A percentile compares a stretch with the other conserved stretches of the same genome.
phyloP scores from a whole-genome alignment of 2,113 vertebrate genomes.

The Ursus arctos region DNA sequence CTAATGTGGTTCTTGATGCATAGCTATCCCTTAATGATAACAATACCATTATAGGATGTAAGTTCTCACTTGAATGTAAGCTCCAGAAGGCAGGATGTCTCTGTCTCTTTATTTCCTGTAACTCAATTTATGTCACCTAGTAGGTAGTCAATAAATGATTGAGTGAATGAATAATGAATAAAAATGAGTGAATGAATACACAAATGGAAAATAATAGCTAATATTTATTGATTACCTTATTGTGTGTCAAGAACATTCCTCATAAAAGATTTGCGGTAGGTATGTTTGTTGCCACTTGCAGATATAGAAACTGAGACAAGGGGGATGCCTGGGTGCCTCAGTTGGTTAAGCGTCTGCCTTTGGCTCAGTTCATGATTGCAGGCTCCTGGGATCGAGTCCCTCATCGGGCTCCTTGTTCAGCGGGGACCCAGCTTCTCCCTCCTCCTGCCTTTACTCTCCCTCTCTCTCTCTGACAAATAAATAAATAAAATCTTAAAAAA shows the following conservation, averaged over 20 bases:
- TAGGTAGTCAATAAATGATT: not conserved
- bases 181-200: not conserved
- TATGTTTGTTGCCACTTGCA: not conserved
- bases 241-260: not conserved
- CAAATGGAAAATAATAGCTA: not conserved
- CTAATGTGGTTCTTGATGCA: not conserved
- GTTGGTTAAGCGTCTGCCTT: no score
- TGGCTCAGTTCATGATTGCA: no score
- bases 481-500: no score
- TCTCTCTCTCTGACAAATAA: no score
- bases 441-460: no score
- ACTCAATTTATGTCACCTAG: not conserved
- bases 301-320: not conserved
- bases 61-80: not conserved
- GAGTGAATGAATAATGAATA: not conserved
- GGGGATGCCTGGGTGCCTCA: no score
- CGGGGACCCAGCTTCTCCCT: no score
- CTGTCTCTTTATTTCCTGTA: not conserved
- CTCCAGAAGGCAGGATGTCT: not conserved
- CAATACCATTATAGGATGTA: not conserved
- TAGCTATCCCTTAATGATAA: not conserved
- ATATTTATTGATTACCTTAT: not conserved
- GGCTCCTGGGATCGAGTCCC: no score
- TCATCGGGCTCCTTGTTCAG: no score
- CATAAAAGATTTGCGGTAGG: not conserved